phyloP scores from a whole-genome alignment of 2,797 vertebrate species.

The Lutjanus argentimaculatus region DNA sequence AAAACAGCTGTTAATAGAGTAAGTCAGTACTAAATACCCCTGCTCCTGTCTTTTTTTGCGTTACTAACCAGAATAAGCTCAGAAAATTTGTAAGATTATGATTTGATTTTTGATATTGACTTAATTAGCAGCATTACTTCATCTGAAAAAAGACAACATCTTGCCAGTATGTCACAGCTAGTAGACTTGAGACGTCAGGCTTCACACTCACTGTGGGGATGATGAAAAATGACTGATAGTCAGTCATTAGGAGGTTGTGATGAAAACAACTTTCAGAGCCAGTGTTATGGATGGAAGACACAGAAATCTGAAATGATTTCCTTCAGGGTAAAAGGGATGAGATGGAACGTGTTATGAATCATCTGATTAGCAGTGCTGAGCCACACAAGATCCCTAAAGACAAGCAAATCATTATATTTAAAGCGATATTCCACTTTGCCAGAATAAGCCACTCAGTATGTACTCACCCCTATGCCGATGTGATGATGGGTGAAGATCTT shows the following conservation, averaged over 20 bases:
- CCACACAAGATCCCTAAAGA: no score
- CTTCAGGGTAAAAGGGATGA: not conserved
- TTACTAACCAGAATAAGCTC: not conserved
- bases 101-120: not conserved
- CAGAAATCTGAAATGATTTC: slow-evolving; percentile 21
- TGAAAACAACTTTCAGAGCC: slow-evolving; percentile 5
- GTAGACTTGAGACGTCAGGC: slow-evolving; percentile 1
- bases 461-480: no score
- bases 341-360: slow-evolving; percentile 21
- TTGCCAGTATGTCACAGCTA: slow-evolving; percentile 5
- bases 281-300: not conserved
- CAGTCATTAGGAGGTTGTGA: slow-evolving; percentile 11
- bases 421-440: no score
- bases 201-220: slow-evolving; percentile 10
- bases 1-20: not conserved
- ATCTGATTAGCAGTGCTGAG: slow-evolving; percentile 19
- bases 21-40: not conserved
- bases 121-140: slow-evolving; percentile 4
- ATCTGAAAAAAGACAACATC: slow-evolving; percentile 14
- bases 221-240: slow-evolving; percentile 1
- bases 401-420: no score
- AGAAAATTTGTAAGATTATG: not conserved
- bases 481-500: no score
- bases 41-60: not conserved
- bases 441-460: no score